These are phyloP conservation scores for Conus betulinus DNA, from an alignment of 1,140 invertebrate species.

Conservation along the genomic window DNA sequence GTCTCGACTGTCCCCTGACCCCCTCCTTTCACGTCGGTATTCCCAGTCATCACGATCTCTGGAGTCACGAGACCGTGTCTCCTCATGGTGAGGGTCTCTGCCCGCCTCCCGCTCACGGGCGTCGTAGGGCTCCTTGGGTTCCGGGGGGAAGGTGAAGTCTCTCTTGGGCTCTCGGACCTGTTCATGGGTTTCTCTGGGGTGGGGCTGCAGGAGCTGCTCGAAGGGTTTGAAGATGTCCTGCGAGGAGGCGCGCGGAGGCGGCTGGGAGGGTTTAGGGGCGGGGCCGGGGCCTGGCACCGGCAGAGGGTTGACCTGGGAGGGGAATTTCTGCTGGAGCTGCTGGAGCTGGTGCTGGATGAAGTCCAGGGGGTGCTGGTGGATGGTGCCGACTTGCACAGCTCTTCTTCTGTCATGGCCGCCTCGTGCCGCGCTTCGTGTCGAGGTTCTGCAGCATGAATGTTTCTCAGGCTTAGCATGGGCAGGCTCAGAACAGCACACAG, in stretches of 20 bases:
- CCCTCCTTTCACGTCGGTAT: constrained; percentile 21
- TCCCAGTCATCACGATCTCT: constrained; percentile 46
- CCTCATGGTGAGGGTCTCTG: constrained; percentile 34
- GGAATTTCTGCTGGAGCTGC: constrained; percentile 58
- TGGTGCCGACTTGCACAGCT: constrained; percentile 43
- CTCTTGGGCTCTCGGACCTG: constrained; percentile 32
- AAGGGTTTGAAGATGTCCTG: constrained; percentile 33
- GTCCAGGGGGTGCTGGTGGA: constrained; percentile 56
- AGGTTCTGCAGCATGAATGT: background rate
- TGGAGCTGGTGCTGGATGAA: constrained; percentile 55
- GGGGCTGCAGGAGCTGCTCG: constrained; percentile 34
- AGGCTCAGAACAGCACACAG: background rate
- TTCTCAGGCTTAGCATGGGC: background rate
- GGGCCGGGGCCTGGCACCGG: constrained; percentile 46
- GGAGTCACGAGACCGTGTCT: constrained; percentile 41
- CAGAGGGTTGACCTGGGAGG: constrained; percentile 70
- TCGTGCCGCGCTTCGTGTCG: constrained; percentile 17
- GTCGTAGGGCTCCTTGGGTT: constrained; percentile 54
- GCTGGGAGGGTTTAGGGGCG: constrained; percentile 41
- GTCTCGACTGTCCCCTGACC: constrained; percentile 47
- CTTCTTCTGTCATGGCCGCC: constrained; percentile 38
- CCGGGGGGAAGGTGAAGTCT: constrained; percentile 51
- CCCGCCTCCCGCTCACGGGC: constrained; percentile 45
- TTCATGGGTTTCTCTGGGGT: constrained; percentile 16
- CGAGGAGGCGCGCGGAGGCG: constrained; percentile 56